Conservation (phyloP, 2,888 invertebrate species). For the Plebejus melissa region DNA sequence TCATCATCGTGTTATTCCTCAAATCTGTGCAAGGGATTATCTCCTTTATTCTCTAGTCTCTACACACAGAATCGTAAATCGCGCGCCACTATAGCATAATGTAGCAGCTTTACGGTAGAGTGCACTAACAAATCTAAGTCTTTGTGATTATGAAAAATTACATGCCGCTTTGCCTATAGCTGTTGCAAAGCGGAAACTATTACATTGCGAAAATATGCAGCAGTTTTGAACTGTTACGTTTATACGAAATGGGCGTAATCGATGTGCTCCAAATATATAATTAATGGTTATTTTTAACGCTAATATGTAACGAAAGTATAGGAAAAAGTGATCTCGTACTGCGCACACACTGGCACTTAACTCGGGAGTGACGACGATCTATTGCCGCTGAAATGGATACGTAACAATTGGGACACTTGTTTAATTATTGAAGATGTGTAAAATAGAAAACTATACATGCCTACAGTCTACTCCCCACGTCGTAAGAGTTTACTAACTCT, state of each 20-base stretch:
- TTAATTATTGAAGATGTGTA: too few species aligned
- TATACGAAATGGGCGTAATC: not conserved
- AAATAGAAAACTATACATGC: too few species aligned
- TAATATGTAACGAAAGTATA: not conserved
- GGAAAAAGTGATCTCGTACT: not conserved
- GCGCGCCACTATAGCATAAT: not conserved
- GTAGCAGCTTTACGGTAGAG: constrained; percentile 1
- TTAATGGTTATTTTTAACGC: not conserved
- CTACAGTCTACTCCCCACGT: too few species aligned
- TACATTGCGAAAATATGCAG: not conserved
- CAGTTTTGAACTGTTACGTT: constrained; percentile 8
- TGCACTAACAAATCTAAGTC: not conserved
- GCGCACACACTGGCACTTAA: too few species aligned
- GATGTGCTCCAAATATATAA: constrained; percentile 2
- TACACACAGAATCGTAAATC: constrained; percentile 6
- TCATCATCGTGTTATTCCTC: constrained; percentile 33
- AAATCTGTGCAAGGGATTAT: constrained; percentile 19
- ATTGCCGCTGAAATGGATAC: too few species aligned
- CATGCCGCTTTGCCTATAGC: not conserved
- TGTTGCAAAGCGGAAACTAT: constrained; percentile 13
- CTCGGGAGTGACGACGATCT: too few species aligned
- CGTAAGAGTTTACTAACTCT: too few species aligned
- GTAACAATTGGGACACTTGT: too few species aligned
- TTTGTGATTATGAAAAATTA: constrained; percentile 14
- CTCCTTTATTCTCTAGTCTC: not conserved